phyloP scores from a whole-genome alignment of 2,797 vertebrate species.

The Eidolon dupreanum region DNA sequence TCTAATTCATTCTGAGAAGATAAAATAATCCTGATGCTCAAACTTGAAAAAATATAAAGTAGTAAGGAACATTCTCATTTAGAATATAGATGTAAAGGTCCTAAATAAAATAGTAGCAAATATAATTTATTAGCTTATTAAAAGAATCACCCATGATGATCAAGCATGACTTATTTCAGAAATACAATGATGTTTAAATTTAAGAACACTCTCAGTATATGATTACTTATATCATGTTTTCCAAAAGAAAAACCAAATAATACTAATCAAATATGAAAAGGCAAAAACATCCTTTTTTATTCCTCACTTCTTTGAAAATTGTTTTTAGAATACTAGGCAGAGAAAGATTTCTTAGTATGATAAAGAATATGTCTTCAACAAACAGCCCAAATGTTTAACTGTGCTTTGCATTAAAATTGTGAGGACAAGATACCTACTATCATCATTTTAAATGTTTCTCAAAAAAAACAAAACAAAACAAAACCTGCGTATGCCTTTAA shows the following conservation, averaged over 20 bases:
- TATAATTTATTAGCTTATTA: not conserved
- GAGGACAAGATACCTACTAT: not conserved
- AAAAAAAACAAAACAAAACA: not conserved
- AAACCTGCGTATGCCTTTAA: not conserved
- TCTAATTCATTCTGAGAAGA: constrained; percentile 10
- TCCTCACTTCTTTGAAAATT: not conserved
- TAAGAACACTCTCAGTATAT: not conserved
- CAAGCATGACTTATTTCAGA: not conserved
- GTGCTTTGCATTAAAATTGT: not conserved
- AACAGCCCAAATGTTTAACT: not conserved
- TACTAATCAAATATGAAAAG: not conserved
- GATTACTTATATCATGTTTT: not conserved
- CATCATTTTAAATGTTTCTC: not conserved
- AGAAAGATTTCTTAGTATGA: not conserved
- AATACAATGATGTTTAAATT: not conserved
- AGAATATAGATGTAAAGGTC: not conserved
- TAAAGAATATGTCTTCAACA: not conserved
- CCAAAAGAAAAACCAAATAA: not conserved
- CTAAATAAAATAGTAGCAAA: not conserved
- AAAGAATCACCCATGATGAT: not conserved
- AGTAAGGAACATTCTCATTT: not conserved
- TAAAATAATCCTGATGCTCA: constrained; percentile 25
- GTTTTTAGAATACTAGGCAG: not conserved
- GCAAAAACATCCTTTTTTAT: not conserved
- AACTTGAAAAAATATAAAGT: not conserved